Conservation (phyloP, 2,888 invertebrate species). For the Plemyria rubiginata region DNA sequence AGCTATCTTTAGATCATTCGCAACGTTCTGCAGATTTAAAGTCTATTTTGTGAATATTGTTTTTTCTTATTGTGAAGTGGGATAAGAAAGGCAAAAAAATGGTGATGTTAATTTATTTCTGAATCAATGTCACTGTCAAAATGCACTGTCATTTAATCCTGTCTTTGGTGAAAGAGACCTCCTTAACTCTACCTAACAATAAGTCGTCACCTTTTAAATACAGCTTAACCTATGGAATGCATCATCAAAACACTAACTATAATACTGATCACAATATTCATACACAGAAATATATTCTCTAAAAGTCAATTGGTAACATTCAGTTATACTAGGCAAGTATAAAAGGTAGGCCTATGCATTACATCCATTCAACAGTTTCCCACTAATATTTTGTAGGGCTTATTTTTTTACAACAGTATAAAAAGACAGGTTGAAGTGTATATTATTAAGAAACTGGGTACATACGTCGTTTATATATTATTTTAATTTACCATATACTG, state of each 20-base stretch:
- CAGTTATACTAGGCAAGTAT: neutral
- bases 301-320: slow-evolving; percentile 43
- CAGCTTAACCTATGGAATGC: slow-evolving; percentile 55
- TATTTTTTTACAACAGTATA: neutral
- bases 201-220: slow-evolving; percentile 59
- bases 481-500: slow-evolving; percentile 14
- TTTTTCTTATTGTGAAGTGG: too few relatives aligned
- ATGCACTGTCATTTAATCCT: neutral
- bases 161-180: slow-evolving; percentile 4
- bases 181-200: slow-evolving; percentile 41
- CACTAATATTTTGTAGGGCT: neutral
- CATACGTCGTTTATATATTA: slow-evolving; percentile 13
- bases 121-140: too few relatives aligned
- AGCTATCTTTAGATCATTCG: too few relatives aligned
- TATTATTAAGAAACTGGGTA: neutral
- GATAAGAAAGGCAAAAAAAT: too few relatives aligned
- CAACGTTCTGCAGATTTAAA: too few relatives aligned
- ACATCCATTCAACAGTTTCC: neutral
- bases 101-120: too few relatives aligned
- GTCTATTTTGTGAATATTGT: too few relatives aligned
- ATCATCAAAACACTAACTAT: slow-evolving; percentile 49
- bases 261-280: slow-evolving; percentile 73
- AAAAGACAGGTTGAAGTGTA: neutral
- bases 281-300: slow-evolving; percentile 35
- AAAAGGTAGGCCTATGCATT: neutral